These are phyloP conservation scores for Drosophila bipectinata DNA, from an alignment of 1,140 invertebrate species.

Conservation along the genomic window DNA sequence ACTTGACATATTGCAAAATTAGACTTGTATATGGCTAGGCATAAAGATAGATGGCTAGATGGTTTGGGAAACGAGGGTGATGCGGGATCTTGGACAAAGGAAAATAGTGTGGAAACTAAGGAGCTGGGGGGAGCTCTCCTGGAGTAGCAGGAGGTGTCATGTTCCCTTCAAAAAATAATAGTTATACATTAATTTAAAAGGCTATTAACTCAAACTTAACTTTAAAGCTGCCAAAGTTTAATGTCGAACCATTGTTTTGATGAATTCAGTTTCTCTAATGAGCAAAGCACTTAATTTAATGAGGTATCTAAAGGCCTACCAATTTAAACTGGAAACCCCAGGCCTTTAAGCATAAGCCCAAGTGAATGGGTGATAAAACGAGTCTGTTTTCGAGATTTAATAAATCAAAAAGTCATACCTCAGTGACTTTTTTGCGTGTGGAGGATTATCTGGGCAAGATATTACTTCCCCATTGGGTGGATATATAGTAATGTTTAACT, in stretches of 20 bases:
- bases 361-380: not conserved
- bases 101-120: constrained; percentile 1
- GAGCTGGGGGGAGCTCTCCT: not conserved
- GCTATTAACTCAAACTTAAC: not conserved
- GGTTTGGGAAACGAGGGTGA: constrained; percentile 9
- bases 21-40: constrained; percentile 34
- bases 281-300: constrained; percentile 32
- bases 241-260: constrained; percentile 9
- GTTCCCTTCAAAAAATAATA: not conserved
- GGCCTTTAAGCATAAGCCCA: not conserved
- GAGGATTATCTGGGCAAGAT: constrained; percentile 23
- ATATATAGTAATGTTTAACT: not conserved
- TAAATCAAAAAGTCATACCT: constrained; percentile 1
- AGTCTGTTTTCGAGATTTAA: not conserved
- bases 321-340: constrained; percentile 10
- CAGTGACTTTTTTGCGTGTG: constrained; percentile 1
- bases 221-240: constrained; percentile 5
- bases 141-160: not conserved
- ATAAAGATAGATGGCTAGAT: constrained; percentile 25
- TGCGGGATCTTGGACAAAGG: constrained; percentile 8
- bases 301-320: constrained; percentile 5
- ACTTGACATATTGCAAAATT: constrained; percentile 52
- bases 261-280: constrained; percentile 13
- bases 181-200: not conserved
- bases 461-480: constrained; percentile 8